Evolutionary conservation across 2,113 vertebrate species (phyloP).

Genomic region (Nasalis larvatus): DNA sequence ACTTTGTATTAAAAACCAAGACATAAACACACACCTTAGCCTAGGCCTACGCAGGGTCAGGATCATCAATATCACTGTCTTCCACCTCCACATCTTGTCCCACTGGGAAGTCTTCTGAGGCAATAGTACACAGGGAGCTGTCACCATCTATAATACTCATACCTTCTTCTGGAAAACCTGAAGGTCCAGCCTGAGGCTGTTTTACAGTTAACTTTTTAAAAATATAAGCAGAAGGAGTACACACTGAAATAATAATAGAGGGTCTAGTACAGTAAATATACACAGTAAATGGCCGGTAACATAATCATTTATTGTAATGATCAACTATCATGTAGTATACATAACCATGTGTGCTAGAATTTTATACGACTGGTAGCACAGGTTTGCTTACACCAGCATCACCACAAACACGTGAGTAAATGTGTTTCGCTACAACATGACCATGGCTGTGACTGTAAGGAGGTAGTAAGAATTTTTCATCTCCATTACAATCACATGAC

Average conservation of each 20-base stretch:
- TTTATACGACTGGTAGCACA: background rate
- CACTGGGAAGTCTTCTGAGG: no score
- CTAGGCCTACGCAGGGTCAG: background rate
- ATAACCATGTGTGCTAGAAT: background rate
- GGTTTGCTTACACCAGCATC: background rate
- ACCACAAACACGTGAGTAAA: background rate
- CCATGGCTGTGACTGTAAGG: no score
- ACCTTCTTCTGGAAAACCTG: background rate
- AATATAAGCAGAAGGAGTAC: background rate
- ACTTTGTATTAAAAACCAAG: background rate
- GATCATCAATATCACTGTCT: background rate
- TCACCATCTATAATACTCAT: background rate
- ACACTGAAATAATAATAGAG: background rate
- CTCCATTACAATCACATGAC: background rate
- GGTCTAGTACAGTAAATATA: background rate
- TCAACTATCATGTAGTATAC: background rate
- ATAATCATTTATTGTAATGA: background rate
- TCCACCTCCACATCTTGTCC: background rate
- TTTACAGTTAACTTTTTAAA: background rate
- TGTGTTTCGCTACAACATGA: background rate
- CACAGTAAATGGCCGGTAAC: background rate
- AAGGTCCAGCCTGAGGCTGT: background rate
- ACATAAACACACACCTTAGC: background rate
- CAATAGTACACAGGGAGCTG: rapidly evolving
- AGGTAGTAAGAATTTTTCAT: background rate